phyloP scores from a whole-genome alignment of 2,113 vertebrate species.

The Columbina picui region DNA sequence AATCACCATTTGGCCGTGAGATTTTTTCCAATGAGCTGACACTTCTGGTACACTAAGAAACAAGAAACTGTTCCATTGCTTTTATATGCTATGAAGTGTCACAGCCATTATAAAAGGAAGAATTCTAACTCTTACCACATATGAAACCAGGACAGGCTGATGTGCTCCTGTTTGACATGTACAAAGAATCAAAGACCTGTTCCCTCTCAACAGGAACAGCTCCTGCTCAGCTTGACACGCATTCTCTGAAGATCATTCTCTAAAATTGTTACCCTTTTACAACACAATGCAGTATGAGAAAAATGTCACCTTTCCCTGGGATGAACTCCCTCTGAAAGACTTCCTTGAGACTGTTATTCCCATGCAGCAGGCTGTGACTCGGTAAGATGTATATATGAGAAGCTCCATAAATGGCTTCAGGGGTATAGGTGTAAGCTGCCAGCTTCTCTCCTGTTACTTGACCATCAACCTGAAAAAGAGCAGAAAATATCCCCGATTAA shows the following conservation, averaged over 20 bases:
- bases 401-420: conserved; percentile 88
- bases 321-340: conserved; percentile 75
- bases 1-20: rapidly evolving
- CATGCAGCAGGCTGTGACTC: conserved; percentile 85
- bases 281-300: background rate
- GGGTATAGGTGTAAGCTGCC: conserved; percentile 87
- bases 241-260: background rate
- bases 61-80: background rate
- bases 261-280: background rate
- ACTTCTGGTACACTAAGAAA: background rate
- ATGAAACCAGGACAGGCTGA: background rate
- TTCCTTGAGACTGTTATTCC: conserved; percentile 80
- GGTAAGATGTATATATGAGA: conserved; percentile 89
- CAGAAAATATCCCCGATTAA: background rate
- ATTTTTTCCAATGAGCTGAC: background rate
- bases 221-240: background rate
- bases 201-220: background rate
- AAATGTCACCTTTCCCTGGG: conserved; percentile 80
- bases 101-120: background rate
- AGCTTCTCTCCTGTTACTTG: conserved; percentile 84
- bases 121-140: background rate
- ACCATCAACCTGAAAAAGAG: conserved; percentile 81
- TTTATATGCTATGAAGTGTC: background rate
- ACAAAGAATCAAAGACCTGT: background rate
- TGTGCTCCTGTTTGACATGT: background rate